Percentiles rank a stretch among this genome's conserved stretches.
phyloP scores from a whole-genome alignment of 1,140 invertebrate species.

The Eufriesea mexicana region DNA sequence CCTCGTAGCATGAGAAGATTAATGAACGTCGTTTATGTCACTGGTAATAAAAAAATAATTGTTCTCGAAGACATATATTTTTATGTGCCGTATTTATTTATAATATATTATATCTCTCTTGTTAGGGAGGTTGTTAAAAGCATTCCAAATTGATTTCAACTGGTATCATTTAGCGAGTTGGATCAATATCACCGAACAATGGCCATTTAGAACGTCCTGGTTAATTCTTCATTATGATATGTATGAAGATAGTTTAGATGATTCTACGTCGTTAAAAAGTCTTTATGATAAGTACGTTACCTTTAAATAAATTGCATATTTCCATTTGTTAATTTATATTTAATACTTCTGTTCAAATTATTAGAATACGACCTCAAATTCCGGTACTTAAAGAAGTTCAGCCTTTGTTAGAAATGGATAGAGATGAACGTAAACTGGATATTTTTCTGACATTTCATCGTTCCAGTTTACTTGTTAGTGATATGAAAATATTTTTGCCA shows the following conservation, averaged over 20 bases:
- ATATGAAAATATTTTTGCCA: constrained; percentile 96
- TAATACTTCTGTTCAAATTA: constrained; percentile 11
- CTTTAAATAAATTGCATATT: background rate
- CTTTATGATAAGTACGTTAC: constrained; percentile 94
- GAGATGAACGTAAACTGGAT: constrained; percentile 96
- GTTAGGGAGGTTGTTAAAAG: constrained; percentile 95
- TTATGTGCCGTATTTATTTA: background rate
- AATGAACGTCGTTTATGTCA: constrained; percentile 99
- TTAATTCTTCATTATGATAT: constrained; percentile 97
- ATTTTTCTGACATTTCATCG: constrained; percentile 95
- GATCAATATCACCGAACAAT: constrained; percentile 99
- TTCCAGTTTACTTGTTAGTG: constrained; percentile 89
- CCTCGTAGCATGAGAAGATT: constrained; percentile 97
- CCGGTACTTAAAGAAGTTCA: constrained; percentile 93
- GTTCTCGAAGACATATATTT: background rate
- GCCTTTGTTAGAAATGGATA: constrained; percentile 94
- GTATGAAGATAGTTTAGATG: constrained; percentile 93
- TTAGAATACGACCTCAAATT: constrained; percentile 90
- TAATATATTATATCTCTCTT: constrained; percentile 54
- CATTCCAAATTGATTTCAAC: constrained; percentile 99
- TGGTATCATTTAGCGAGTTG: constrained; percentile 98
- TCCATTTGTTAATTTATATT: constrained; percentile 78
- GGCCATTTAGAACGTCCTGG: constrained; percentile 98
- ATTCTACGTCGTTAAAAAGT: constrained; percentile 91
- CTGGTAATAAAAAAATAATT: constrained; percentile 84